These are phyloP conservation scores for Lithophane ornitopus DNA, from an alignment of 2,888 invertebrate species.

Conservation along the genomic window DNA sequence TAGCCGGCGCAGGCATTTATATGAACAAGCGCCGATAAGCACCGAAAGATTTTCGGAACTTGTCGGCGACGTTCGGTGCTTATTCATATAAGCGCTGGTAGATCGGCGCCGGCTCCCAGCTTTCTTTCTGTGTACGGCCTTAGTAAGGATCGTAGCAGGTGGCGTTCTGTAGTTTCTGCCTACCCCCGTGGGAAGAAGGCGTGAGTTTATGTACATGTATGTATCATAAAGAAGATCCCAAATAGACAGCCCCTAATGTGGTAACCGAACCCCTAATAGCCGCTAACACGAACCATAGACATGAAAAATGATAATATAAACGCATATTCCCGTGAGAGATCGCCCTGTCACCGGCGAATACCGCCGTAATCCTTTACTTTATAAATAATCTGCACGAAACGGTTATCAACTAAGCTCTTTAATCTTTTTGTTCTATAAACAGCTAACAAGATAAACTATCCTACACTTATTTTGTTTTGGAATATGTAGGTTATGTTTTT, in stretches of 20 bases:
- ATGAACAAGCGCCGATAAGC: too few relatives aligned
- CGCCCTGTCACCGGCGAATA: slow-evolving; percentile 28
- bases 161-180: too few relatives aligned
- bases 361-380: slow-evolving; percentile 14
- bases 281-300: slow-evolving; percentile 25
- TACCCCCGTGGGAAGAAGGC: too few relatives aligned
- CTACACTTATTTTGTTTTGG: not conserved
- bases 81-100: too few relatives aligned
- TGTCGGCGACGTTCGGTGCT: too few relatives aligned
- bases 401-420: slow-evolving; percentile 12
- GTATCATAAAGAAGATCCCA: slow-evolving; percentile 2
- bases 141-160: too few relatives aligned
- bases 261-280: slow-evolving; percentile 32
- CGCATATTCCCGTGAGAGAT: slow-evolving; percentile 23
- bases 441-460: slow-evolving; percentile 11
- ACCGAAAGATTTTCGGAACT: too few relatives aligned
- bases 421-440: slow-evolving; percentile 31
- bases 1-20: too few relatives aligned
- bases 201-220: too few relatives aligned
- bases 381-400: slow-evolving; percentile 20
- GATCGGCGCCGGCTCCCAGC: too few relatives aligned
- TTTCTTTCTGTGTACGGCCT: too few relatives aligned
- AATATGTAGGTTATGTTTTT: not conserved
- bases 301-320: slow-evolving; percentile 47
- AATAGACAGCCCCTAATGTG: slow-evolving; percentile 15